These are phyloP conservation scores for Cardiocondyla obscurior DNA, from an alignment of 1,140 invertebrate species.

Conservation along the genomic window DNA sequence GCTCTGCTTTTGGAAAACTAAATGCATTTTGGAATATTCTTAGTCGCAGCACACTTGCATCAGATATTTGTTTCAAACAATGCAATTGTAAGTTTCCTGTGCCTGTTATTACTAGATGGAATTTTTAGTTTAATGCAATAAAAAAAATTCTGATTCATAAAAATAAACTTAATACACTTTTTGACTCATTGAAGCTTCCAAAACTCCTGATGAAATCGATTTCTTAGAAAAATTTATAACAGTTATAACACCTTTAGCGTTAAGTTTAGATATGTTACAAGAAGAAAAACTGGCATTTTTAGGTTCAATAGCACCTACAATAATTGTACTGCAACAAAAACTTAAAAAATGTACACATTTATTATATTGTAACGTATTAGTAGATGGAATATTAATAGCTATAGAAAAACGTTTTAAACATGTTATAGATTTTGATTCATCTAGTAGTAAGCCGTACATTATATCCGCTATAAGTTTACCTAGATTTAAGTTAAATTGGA, in stretches of 20 bases:
- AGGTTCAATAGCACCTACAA: background rate
- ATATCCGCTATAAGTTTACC: background rate
- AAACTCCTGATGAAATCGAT: background rate
- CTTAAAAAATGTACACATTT: background rate
- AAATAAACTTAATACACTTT: background rate
- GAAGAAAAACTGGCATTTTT: background rate
- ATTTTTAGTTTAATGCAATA: background rate
- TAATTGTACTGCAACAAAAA: background rate
- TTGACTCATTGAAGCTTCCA: background rate
- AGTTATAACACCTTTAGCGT: background rate
- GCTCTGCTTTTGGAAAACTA: too few relatives aligned
- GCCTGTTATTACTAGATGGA: background rate
- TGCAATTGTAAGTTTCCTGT: background rate
- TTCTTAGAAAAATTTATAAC: too few relatives aligned
- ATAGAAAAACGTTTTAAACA: background rate
- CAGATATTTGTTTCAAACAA: too few relatives aligned
- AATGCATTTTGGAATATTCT: too few relatives aligned
- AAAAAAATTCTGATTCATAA: too few relatives aligned
- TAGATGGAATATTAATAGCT: background rate
- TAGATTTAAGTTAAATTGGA: background rate
- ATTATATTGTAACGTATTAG: background rate
- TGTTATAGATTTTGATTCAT: background rate
- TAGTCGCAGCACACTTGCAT: too few relatives aligned
- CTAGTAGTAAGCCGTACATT: background rate
- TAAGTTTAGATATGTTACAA: background rate